Evolutionary conservation across 92 coral and sea anemone species (phyloP).

Genomic region (Scolanthus callimorphus): DNA sequence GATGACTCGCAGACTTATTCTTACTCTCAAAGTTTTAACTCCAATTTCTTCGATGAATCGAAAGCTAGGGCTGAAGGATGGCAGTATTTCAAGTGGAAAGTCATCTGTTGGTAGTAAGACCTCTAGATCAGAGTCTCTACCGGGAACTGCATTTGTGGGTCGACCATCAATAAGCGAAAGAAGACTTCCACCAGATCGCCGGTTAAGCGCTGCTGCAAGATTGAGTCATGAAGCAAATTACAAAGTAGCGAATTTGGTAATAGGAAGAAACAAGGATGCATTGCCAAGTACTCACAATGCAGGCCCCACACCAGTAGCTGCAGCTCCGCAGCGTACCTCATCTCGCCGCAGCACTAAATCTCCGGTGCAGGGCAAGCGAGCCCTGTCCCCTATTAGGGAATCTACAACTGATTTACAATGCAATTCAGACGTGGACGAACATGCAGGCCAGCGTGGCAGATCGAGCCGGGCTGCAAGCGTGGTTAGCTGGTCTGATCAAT

Average conservation of each 20-base stretch:
- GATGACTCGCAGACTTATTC: constrained; percentile 90
- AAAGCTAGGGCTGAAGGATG: constrained; percentile 66
- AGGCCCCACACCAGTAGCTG: constrained; percentile 24
- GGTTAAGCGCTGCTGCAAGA: constrained; percentile 45
- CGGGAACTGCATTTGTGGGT: constrained; percentile 42
- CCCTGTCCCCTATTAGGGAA: constrained; percentile 95
- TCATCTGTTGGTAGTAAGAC: constrained; percentile 45
- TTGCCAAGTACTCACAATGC: constrained; percentile 36
- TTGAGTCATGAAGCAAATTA: constrained; percentile 89
- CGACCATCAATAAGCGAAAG: constrained; percentile 46
- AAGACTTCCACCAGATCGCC: constrained; percentile 44
- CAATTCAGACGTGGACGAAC: constrained; percentile 73
- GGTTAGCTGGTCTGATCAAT: constrained; percentile 99
- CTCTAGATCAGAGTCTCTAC: constrained; percentile 58
- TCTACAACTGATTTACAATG: constrained; percentile 36
- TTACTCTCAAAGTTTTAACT: constrained; percentile 96
- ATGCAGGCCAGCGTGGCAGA: constrained; percentile 66
- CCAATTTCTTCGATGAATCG: constrained; percentile 73
- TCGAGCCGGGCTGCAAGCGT: constrained; percentile 82
- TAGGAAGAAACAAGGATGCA: constrained; percentile 86
- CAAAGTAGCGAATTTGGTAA: constrained; percentile 95
- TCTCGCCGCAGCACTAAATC: constrained; percentile 74
- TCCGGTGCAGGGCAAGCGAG: constrained; percentile 84
- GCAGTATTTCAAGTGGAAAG: constrained; percentile 32
- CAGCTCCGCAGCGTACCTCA: constrained; percentile 32